phyloP scores from a whole-genome alignment of 2,888 invertebrate species.

The Gerris lacustris region DNA sequence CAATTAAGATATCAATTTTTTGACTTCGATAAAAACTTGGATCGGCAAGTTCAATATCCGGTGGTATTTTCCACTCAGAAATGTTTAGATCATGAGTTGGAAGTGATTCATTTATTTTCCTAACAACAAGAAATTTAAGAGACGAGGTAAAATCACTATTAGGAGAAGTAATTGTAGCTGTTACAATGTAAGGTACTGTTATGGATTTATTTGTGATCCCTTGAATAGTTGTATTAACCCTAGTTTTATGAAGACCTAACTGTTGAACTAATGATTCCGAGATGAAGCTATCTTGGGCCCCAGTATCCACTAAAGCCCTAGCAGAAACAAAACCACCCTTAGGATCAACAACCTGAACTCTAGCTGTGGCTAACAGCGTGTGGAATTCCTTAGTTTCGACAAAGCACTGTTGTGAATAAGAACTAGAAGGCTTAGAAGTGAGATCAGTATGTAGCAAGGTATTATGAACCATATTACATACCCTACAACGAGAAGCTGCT shows the following conservation, averaged over 20 bases:
- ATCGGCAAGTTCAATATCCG: conserved; percentile 11
- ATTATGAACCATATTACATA: background rate
- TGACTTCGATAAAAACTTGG: background rate
- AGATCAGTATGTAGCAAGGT: background rate
- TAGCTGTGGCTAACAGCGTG: background rate
- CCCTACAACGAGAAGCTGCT: background rate
- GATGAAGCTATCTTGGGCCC: conserved; percentile 6
- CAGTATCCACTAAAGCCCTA: conserved; percentile 6
- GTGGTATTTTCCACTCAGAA: conserved; percentile 12
- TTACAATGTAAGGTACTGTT: background rate
- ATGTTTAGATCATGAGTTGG: conserved; percentile 5
- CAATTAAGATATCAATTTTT: conserved; percentile 10
- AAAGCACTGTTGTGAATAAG: too few relatives aligned
- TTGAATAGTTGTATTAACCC: too few relatives aligned
- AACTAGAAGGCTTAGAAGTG: too few relatives aligned
- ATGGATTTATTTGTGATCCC: too few relatives aligned
- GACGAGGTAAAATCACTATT: background rate
- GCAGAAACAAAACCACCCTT: background rate
- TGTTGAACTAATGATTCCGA: conserved; percentile 2
- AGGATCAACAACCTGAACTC: background rate
- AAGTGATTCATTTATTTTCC: conserved; percentile 9
- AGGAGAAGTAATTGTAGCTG: background rate
- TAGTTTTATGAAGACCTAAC: background rate
- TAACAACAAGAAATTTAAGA: conserved; percentile 3
- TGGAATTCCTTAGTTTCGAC: too few relatives aligned